These are phyloP conservation scores for Boloria selene DNA, from an alignment of 2,888 invertebrate species.

Conservation along the genomic window DNA sequence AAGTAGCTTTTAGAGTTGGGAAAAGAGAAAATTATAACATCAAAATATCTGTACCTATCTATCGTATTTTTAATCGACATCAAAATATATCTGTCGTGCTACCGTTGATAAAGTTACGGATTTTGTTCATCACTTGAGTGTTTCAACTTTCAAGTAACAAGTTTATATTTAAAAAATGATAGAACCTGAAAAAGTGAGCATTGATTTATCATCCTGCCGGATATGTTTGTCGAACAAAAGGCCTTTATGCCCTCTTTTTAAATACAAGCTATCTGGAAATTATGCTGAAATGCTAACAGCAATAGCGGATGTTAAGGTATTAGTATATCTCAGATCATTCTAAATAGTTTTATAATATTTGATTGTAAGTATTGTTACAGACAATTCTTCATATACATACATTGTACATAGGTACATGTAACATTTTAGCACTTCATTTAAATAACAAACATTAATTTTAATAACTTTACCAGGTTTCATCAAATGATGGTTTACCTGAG, in stretches of 20 bases:
- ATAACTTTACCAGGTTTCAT: slow-evolving; percentile 57
- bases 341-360: not conserved
- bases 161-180: slow-evolving; percentile 54
- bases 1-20: slow-evolving; percentile 21
- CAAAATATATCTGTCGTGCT: slow-evolving; percentile 6
- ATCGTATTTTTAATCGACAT: slow-evolving; percentile 35
- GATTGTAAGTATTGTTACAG: not conserved
- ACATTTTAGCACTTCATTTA: not conserved
- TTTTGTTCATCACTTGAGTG: slow-evolving; percentile 52
- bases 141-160: slow-evolving; percentile 25
- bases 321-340: slow-evolving; percentile 26
- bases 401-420: not conserved
- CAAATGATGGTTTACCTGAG: slow-evolving; percentile 76
- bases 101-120: slow-evolving; percentile 51
- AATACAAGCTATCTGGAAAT: slow-evolving; percentile 75
- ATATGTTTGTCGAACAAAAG: slow-evolving; percentile 72
- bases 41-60: slow-evolving; percentile 17
- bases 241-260: slow-evolving; percentile 72
- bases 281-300: slow-evolving; percentile 80
- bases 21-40: slow-evolving; percentile 18
- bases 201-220: slow-evolving; percentile 71
- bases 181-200: slow-evolving; percentile 50
- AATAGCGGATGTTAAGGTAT: slow-evolving; percentile 76
- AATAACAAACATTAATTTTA: not conserved
- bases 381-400: not conserved